Conservation (phyloP, 2,113 vertebrate genomes). For the human region DNA sequence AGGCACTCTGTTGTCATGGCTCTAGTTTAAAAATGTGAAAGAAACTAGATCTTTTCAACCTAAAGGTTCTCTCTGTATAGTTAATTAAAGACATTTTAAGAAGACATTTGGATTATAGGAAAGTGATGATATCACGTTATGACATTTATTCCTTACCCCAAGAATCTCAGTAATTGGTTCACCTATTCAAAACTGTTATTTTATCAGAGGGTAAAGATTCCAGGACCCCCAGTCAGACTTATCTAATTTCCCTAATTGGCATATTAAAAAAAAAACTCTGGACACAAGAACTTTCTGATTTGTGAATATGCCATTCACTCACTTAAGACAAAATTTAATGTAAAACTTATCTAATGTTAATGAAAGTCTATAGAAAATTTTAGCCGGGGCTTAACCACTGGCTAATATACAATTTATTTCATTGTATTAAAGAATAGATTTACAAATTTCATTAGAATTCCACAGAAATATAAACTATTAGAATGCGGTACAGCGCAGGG, state of each 20-base stretch:
- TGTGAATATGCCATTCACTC: not conserved
- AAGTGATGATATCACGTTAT: slow-evolving; percentile 36
- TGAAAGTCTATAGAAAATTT: not conserved
- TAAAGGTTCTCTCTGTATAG: slow-evolving; percentile 64
- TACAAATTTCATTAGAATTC: not conserved
- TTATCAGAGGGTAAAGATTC: not conserved
- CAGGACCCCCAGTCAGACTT: not conserved
- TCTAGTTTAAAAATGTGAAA: not conserved
- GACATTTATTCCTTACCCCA: slow-evolving; percentile 58
- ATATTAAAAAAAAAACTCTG: slow-evolving; percentile 42
- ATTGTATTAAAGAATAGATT: not conserved
- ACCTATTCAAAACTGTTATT: slow-evolving; percentile 52
- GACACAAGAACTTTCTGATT: slow-evolving; percentile 23
- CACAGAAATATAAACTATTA: not conserved
- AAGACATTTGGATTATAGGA: slow-evolving; percentile 61
- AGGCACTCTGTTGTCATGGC: slow-evolving; percentile 44
- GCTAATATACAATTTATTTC: not conserved
- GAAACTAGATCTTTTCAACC: slow-evolving; percentile 58
- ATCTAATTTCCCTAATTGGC: slow-evolving; percentile 55
- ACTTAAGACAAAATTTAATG: not conserved
- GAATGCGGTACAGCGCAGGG: not conserved
- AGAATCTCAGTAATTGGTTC: slow-evolving; percentile 60
- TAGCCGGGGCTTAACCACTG: not conserved
- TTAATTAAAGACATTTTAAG: slow-evolving; percentile 71
- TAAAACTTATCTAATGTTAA: not conserved